These are phyloP conservation scores for Madoqua kirkii DNA, from an alignment of 2,113 vertebrate species.

Conservation along the genomic window DNA sequence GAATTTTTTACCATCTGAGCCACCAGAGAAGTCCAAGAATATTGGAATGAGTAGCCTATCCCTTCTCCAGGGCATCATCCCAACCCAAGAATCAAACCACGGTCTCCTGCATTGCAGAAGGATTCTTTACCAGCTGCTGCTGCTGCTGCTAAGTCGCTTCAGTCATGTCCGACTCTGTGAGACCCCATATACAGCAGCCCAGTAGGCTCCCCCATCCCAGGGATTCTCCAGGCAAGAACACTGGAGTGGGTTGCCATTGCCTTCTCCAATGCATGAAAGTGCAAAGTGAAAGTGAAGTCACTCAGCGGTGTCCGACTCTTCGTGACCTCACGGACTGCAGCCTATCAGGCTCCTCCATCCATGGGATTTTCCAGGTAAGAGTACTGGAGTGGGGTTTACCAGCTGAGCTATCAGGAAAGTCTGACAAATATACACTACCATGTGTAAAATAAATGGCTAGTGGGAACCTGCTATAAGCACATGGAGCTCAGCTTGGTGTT, in stretches of 20 bases:
- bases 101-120: neutral
- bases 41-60: neutral
- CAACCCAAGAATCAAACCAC: neutral
- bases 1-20: neutral
- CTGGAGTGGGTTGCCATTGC: too few relatives aligned
- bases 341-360: rapidly evolving
- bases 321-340: too few relatives aligned
- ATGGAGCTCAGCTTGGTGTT: neutral
- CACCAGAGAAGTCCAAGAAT: neutral
- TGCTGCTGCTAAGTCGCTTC: too few relatives aligned
- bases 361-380: too few relatives aligned
- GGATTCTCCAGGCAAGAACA: too few relatives aligned
- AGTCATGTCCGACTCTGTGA: too few relatives aligned
- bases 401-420: neutral
- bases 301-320: too few relatives aligned
- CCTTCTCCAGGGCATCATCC: neutral
- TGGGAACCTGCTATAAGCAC: neutral
- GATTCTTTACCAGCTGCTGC: neutral
- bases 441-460: neutral
- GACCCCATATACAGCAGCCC: too few relatives aligned
- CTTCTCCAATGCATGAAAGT: too few relatives aligned
- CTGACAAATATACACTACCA: neutral
- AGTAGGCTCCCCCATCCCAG: rapidly evolving
- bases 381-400: neutral
- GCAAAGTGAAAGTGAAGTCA: too few relatives aligned